Evolutionary conservation across 2,888 invertebrate species (phyloP).

Genomic region (Bibio marci): DNA sequence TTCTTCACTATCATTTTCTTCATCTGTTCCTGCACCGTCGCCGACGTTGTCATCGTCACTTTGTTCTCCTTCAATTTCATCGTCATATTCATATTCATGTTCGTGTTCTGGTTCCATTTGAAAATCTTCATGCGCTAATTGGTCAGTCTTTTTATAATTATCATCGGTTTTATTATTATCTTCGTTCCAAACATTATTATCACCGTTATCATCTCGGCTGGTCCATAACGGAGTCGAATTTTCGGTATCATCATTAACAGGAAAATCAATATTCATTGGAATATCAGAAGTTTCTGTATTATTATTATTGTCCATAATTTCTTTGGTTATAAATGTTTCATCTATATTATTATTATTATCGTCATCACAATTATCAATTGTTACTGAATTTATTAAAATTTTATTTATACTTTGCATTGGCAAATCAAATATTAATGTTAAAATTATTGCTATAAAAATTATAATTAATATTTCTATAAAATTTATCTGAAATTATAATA

Average conservation of each 20-base stretch:
- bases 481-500: too few species aligned
- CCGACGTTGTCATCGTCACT: background rate
- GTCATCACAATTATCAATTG: too few species aligned
- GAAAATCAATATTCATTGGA: too few species aligned
- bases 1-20: conserved; percentile 4
- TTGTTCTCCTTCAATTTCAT: background rate
- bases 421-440: conserved; percentile 45
- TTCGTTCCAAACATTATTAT: background rate
- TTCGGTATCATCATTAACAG: too few species aligned
- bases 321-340: background rate
- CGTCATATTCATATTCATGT: background rate
- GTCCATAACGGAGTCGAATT: too few species aligned
- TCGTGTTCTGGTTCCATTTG: background rate
- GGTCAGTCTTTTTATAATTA: background rate
- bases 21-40: background rate
- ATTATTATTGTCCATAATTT: background rate
- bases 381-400: background rate
- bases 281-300: too few species aligned
- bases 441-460: conserved; percentile 32
- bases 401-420: conserved; percentile 37
- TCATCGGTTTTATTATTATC: background rate
- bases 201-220: too few species aligned
- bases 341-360: background rate
- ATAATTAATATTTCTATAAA: conserved; percentile 36
- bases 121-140: background rate